Percentiles rank a stretch among this genome's conserved stretches.
These are phyloP conservation scores for Monoplex corrugatus DNA, from an alignment of 2,888 invertebrate species.

Conservation along the genomic window DNA sequence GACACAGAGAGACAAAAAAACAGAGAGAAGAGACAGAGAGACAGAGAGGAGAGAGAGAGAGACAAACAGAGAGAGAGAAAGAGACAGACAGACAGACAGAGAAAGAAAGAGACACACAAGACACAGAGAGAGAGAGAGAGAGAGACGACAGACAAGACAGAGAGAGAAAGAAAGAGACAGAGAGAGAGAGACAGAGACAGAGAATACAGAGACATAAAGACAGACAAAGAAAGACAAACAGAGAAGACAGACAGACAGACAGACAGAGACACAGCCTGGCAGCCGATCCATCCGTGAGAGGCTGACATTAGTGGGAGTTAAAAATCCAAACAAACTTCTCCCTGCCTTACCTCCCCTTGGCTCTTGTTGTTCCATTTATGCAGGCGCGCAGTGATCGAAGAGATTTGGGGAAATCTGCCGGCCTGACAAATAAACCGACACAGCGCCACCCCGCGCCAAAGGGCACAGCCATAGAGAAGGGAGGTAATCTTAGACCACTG, in stretches of 20 bases:
- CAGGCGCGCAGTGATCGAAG: constrained; percentile 44
- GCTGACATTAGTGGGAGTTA: constrained; percentile 42
- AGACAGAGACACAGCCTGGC: neutral
- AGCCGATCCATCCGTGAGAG: neutral
- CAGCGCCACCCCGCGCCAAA: neutral
- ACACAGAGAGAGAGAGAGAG: neutral
- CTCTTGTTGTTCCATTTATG: constrained; percentile 48
- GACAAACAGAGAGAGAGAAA: neutral
- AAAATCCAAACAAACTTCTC: constrained; percentile 39
- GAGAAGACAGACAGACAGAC: too few species aligned
- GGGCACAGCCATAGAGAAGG: neutral
- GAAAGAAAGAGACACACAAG: too few species aligned
- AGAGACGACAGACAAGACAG: too few species aligned
- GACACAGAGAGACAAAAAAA: neutral
- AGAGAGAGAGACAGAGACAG: neutral
- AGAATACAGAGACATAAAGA: neutral
- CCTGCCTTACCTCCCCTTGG: neutral
- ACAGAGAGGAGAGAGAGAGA: neutral
- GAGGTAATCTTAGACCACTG: constrained; percentile 42
- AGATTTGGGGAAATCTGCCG: constrained; percentile 45
- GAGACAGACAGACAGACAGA: neutral
- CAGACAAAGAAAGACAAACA: neutral
- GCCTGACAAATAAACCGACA: constrained; percentile 49
- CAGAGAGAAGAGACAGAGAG: neutral
- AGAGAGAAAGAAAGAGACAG: neutral